These are phyloP conservation scores for Aplysina aerophoba DNA, from an alignment of 37 sponge, comb jelly and placozoan genomes.

Conservation along the genomic window DNA sequence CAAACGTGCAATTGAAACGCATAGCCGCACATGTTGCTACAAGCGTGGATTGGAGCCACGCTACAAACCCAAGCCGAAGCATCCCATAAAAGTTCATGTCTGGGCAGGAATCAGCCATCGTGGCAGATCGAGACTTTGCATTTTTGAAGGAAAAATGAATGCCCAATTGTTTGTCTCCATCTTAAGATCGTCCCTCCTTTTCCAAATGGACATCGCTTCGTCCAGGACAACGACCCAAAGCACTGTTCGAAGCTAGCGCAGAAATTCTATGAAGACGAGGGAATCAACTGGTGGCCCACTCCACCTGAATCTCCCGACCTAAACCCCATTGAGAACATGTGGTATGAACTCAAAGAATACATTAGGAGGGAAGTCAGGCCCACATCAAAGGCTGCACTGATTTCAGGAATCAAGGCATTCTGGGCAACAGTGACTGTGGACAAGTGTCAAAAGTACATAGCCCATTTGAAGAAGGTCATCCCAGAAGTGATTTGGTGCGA, in stretches of 20 bases:
- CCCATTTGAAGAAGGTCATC: conserved; percentile 17
- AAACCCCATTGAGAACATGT: conserved; percentile 7
- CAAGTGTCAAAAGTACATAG: conserved; percentile 14
- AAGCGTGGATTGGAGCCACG: neutral
- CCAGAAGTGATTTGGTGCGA: conserved; percentile 5
- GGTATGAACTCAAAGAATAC: conserved; percentile 24
- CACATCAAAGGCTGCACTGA: neutral
- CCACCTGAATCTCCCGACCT: conserved; percentile 8
- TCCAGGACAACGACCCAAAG: conserved; percentile 12
- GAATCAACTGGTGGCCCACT: conserved; percentile 21
- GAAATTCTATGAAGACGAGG: neutral
- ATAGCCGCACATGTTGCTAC: conserved; percentile 10
- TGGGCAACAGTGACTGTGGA: conserved; percentile 9
- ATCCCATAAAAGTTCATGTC: conserved; percentile 11
- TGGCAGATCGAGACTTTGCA: neutral
- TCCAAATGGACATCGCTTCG: neutral
- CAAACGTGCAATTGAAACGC: conserved; percentile 2
- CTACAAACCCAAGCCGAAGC: conserved; percentile 11
- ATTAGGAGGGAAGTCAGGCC: neutral
- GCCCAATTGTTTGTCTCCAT: neutral
- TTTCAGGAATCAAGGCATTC: neutral
- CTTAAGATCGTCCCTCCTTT: neutral
- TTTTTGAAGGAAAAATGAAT: conserved; percentile 22
- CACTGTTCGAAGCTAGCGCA: neutral
- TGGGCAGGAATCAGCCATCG: conserved; percentile 1